Conservation (phyloP, 2,113 vertebrate genomes). For the Ursus arctos region DNA sequence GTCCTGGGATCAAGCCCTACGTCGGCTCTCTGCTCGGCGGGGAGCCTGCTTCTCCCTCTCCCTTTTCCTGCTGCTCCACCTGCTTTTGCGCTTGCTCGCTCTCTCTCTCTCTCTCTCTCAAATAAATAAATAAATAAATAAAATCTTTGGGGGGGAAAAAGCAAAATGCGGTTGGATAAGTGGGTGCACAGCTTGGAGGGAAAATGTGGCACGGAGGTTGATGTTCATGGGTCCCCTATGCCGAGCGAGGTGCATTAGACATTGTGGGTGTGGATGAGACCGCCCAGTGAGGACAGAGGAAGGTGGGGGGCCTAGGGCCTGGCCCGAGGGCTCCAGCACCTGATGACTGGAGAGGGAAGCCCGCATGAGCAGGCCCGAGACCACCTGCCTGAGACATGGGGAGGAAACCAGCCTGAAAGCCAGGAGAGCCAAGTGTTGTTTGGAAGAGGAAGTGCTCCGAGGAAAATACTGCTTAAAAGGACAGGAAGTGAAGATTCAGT, state of each 20-base stretch:
- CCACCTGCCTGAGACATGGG: background rate
- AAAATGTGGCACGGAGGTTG: background rate
- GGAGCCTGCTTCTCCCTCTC: too few species aligned
- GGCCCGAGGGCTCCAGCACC: background rate
- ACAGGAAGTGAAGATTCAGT: background rate
- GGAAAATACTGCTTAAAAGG: background rate
- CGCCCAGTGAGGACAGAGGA: background rate
- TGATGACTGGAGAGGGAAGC: background rate
- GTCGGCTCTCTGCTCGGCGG: too few species aligned
- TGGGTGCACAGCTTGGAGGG: background rate
- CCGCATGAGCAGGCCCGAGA: background rate
- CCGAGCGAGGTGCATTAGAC: background rate
- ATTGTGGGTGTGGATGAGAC: background rate
- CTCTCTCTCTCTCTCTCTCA: too few species aligned
- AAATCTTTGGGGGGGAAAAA: too few species aligned
- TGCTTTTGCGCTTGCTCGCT: too few species aligned
- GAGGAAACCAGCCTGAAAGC: background rate
- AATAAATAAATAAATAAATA: too few species aligned
- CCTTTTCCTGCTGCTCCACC: too few species aligned
- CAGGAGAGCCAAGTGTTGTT: background rate
- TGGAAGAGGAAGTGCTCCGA: background rate
- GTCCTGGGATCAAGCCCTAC: too few species aligned
- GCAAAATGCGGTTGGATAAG: background rate
- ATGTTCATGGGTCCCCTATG: background rate
- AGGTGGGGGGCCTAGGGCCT: background rate